phyloP scores from a whole-genome alignment of 2,888 invertebrate genomes.

The Cerastis rubricosa region DNA sequence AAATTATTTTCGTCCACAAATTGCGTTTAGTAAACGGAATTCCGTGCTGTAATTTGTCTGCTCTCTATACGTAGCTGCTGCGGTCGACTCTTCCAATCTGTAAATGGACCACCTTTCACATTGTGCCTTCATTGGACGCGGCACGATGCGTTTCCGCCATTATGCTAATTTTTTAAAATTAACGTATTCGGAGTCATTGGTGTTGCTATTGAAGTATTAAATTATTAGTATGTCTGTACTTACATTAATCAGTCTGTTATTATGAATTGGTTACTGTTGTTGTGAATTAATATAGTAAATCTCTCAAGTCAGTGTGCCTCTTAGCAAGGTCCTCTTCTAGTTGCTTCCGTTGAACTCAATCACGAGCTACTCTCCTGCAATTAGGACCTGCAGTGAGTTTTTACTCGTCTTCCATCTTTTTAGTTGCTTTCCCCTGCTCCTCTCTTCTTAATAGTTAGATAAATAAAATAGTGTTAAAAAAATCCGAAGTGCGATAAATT shows the following conservation, averaged over 20 bases:
- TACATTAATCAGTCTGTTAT: no score
- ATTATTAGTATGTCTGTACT: neutral
- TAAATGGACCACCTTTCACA: constrained; percentile 50
- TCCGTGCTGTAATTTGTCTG: constrained; percentile 13
- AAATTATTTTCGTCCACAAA: neutral
- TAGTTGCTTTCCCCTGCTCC: no score
- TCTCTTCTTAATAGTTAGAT: neutral
- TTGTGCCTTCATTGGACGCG: constrained; percentile 26
- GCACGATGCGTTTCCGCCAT: constrained; percentile 32
- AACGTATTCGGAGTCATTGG: neutral
- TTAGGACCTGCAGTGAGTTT: no score
- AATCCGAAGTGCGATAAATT: neutral
- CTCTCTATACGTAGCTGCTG: constrained; percentile 17
- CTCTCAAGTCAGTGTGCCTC: no score
- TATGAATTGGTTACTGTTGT: no score
- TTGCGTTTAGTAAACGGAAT: constrained; percentile 2
- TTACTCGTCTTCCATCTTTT: no score
- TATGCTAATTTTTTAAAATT: constrained; percentile 7
- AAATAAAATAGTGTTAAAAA: neutral
- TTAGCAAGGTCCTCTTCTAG: no score
- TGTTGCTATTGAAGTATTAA: neutral
- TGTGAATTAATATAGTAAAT: no score
- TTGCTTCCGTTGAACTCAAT: no score
- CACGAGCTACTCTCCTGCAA: no score
- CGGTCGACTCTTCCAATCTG: constrained; percentile 51